These are phyloP conservation scores for Itoplectis maculator DNA, from an alignment of 2,888 invertebrate species.

Conservation along the genomic window DNA sequence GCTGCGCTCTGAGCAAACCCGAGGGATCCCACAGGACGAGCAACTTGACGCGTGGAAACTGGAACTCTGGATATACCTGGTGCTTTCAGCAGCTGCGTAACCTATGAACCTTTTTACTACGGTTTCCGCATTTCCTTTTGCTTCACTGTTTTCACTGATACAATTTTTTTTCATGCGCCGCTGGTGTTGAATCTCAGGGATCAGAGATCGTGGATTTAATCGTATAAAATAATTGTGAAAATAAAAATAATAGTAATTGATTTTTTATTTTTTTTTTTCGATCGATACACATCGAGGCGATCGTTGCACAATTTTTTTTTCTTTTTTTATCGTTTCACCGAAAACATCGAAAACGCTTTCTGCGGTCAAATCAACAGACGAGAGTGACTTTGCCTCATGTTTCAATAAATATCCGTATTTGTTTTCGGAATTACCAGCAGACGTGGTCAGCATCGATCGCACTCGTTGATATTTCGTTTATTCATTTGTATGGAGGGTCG, in stretches of 20 bases:
- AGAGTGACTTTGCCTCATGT: conserved; percentile 33
- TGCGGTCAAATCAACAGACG: conserved; percentile 14
- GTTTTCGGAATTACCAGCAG: not conserved
- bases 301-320: conserved; percentile 22
- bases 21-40: conserved; percentile 32
- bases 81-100: conserved; percentile 57
- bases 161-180: not conserved
- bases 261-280: too few relatives aligned
- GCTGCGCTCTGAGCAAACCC: conserved; percentile 11
- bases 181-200: not conserved
- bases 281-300: conserved; percentile 25
- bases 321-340: conserved; percentile 36
- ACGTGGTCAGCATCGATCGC: not conserved
- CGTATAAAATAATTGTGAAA: too few relatives aligned
- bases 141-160: not conserved
- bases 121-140: conserved; percentile 30
- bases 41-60: conserved; percentile 33
- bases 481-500: conserved; percentile 4
- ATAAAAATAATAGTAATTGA: not conserved
- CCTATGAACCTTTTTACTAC: conserved; percentile 20
- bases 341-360: conserved; percentile 49
- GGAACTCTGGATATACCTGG: conserved; percentile 51
- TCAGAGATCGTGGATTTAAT: not conserved
- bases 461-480: not conserved
- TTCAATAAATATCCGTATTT: not conserved